phyloP scores from a whole-genome alignment of 2,797 vertebrate species.

The Lepus townsendii region DNA sequence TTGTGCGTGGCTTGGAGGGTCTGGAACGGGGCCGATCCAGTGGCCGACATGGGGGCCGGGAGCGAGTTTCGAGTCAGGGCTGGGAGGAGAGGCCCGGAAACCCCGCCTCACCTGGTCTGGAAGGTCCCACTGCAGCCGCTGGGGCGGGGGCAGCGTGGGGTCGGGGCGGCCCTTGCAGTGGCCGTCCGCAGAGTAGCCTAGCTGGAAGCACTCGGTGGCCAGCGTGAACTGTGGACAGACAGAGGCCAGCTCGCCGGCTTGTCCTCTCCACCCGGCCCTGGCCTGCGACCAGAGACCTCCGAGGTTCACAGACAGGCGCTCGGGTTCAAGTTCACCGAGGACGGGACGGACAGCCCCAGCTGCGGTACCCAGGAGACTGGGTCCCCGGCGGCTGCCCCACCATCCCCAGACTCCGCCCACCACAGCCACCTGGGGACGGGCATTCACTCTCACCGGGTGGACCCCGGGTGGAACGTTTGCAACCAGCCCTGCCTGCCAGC shows the following conservation, averaged over 20 bases:
- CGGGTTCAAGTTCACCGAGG: not conserved
- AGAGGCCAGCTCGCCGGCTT: not conserved
- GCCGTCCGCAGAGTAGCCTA: slow-evolving; percentile 94
- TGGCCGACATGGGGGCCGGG: not conserved
- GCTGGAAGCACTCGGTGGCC: slow-evolving; percentile 93
- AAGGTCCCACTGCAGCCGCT: slow-evolving; percentile 94
- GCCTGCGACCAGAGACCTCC: not conserved
- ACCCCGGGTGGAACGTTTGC: not conserved
- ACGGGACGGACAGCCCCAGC: not conserved
- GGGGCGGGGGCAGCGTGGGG: slow-evolving; percentile 89
- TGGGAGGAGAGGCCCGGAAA: not conserved
- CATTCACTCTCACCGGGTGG: not conserved
- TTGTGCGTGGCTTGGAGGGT: too few relatives aligned
- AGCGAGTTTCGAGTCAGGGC: not conserved
- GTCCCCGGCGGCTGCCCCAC: not conserved
- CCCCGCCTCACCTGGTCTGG: slow-evolving; percentile 88
- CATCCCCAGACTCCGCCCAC: not conserved
- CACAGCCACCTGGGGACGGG: not conserved
- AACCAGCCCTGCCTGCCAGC: too few relatives aligned
- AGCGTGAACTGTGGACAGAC: slow-evolving; percentile 90
- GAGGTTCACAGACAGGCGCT: not conserved
- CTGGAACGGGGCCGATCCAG: not conserved
- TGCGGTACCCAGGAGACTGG: not conserved
- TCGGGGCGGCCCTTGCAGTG: slow-evolving; percentile 94
- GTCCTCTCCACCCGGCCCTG: too few relatives aligned